phyloP scores from a whole-genome alignment of 2,888 invertebrate species.

The Trissolcus japonicus region DNA sequence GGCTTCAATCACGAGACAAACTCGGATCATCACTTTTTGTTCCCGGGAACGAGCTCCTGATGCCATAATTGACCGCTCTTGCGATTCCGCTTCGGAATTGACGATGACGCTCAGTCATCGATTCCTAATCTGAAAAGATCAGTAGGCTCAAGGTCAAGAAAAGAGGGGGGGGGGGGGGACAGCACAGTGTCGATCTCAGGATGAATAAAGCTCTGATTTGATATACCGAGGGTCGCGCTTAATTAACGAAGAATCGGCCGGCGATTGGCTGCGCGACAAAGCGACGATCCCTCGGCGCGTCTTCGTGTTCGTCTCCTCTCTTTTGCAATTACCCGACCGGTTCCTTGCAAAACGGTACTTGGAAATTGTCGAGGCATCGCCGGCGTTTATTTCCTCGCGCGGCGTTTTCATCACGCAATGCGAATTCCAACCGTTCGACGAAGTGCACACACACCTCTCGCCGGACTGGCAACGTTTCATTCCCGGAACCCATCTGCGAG shows the following conservation, averaged over 20 bases:
- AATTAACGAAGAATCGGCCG: conserved; percentile 42
- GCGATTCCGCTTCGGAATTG: neutral
- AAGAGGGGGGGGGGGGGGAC: no score
- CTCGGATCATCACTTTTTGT: conserved; percentile 17
- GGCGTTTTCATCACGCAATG: conserved; percentile 49
- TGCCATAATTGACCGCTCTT: conserved; percentile 18
- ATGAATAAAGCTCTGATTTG: no score
- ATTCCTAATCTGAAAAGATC: neutral
- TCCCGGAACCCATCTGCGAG: neutral
- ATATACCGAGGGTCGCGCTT: no score
- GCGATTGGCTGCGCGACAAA: conserved; percentile 24
- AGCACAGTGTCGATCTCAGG: neutral
- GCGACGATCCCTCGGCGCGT: conserved; percentile 48
- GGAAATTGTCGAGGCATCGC: conserved; percentile 35
- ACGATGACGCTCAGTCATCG: neutral
- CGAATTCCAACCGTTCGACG: conserved; percentile 29
- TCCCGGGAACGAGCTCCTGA: neutral
- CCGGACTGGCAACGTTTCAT: neutral
- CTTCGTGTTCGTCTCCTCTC: conserved; percentile 54
- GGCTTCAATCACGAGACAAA: conserved; percentile 21
- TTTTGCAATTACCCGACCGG: conserved; percentile 65
- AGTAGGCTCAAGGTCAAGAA: conserved; percentile 1
- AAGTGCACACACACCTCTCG: conserved; percentile 27
- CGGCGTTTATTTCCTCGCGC: conserved; percentile 45
- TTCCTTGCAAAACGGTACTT: conserved; percentile 60